Conservation (phyloP, 1,140 invertebrate species). For the Camponotus pennsylvanicus region DNA sequence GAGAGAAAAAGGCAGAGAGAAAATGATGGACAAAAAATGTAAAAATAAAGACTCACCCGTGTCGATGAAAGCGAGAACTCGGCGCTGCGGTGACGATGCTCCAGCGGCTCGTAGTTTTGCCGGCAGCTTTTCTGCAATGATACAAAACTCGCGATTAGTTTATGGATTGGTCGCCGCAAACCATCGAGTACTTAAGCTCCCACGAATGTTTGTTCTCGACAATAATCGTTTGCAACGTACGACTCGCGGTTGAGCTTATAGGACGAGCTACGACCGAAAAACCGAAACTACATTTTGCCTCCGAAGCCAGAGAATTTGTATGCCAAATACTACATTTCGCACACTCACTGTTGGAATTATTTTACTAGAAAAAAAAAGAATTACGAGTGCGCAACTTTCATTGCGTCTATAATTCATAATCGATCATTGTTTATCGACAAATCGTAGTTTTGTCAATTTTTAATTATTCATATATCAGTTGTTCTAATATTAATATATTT, state of each 20-base stretch:
- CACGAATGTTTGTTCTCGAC: slow-evolving; percentile 10
- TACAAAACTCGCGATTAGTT: slow-evolving; percentile 42
- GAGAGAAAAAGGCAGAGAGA: slow-evolving; percentile 6
- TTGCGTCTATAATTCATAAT: background rate
- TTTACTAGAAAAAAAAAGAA: background rate
- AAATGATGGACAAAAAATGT: background rate
- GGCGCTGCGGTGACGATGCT: slow-evolving; percentile 7
- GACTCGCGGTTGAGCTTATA: slow-evolving; percentile 8
- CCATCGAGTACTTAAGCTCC: slow-evolving; percentile 31
- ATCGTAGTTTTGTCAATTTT: too few species aligned
- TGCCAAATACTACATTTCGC: background rate
- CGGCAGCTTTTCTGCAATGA: slow-evolving; percentile 66
- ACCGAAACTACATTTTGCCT: background rate
- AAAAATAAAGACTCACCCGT: slow-evolving; percentile 64
- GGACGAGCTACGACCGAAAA: slow-evolving; percentile 21
- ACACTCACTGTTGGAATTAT: background rate
- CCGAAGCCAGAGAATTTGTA: background rate
- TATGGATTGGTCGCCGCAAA: slow-evolving; percentile 4
- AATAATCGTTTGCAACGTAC: slow-evolving; percentile 40
- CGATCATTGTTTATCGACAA: too few species aligned
- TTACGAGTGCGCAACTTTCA: background rate
- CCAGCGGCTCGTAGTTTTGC: slow-evolving; percentile 34
- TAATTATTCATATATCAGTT: too few species aligned
- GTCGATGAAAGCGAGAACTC: slow-evolving; percentile 31
- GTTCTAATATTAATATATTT: too few species aligned